phyloP scores from a whole-genome alignment of 1,140 invertebrate genomes.

The Metopolophium dirhodum region DNA sequence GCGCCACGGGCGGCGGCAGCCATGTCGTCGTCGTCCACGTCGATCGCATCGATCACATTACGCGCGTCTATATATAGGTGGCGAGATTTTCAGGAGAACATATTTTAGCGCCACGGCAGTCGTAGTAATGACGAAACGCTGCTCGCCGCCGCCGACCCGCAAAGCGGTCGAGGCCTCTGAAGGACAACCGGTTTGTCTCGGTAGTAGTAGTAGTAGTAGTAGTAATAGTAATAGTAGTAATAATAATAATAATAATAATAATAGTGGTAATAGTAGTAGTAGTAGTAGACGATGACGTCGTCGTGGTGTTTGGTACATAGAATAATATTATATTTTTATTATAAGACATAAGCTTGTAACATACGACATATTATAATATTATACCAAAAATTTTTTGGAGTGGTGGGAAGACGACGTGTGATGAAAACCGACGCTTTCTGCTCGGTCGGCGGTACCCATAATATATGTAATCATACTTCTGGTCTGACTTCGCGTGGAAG shows the following conservation, averaged over 20 bases:
- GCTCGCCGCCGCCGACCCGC: neutral
- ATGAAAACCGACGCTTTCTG: neutral
- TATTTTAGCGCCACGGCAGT: conserved; percentile 14
- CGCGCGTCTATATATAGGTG: neutral
- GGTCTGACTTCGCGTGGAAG: neutral
- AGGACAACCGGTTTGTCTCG: conserved; percentile 50
- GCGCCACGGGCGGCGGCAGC: neutral
- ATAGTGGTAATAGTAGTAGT: neutral
- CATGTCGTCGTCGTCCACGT: neutral
- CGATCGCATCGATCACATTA: neutral
- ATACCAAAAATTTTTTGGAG: neutral
- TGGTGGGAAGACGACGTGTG: neutral
- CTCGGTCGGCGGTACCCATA: neutral
- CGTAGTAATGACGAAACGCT: conserved; percentile 17
- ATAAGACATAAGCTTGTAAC: neutral
- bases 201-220: neutral
- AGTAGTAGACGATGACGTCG: neutral
- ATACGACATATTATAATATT: neutral
- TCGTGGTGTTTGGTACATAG: neutral
- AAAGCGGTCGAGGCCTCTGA: conserved; percentile 27
- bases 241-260: too few relatives aligned
- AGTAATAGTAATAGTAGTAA: neutral
- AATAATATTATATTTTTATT: neutral
- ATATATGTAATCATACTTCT: neutral
- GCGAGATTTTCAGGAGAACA: neutral